Evolutionary conservation across 2,888 invertebrate genomes (phyloP).

Genomic region (Pterostichus niger): DNA sequence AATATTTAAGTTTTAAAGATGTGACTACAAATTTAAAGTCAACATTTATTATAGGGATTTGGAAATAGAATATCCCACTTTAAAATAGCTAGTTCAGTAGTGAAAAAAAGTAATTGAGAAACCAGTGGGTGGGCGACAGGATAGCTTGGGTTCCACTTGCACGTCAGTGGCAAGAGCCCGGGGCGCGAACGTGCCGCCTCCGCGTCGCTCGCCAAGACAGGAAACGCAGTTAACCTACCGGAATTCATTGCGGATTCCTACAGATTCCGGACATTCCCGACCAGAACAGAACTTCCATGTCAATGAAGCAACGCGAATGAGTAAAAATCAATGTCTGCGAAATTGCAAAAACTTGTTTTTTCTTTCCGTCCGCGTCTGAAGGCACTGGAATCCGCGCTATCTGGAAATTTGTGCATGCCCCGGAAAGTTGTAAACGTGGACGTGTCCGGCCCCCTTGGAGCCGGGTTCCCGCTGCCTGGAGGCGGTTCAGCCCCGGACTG

Average conservation of each 20-base stretch:
- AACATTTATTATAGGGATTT: too few species aligned
- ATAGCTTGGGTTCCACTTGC: background rate
- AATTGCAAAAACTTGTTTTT: slow-evolving; percentile 67
- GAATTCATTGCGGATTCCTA: slow-evolving; percentile 67
- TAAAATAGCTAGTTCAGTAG: background rate
- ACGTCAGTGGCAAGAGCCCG: background rate
- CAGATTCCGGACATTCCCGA: slow-evolving; percentile 66
- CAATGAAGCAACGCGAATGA: slow-evolving; percentile 67
- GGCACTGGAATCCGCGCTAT: slow-evolving; percentile 62
- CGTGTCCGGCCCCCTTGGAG: slow-evolving; percentile 47
- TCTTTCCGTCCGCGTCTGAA: slow-evolving; percentile 54
- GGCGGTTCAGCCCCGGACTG: background rate
- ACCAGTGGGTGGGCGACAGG: background rate
- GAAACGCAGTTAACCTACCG: slow-evolving; percentile 67
- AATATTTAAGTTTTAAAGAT: too few species aligned
- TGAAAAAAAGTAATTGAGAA: slow-evolving; percentile 8
- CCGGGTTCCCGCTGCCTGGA: background rate
- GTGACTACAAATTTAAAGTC: too few species aligned
- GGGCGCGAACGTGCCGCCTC: slow-evolving; percentile 26
- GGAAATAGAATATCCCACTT: background rate
- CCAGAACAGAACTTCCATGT: slow-evolving; percentile 66
- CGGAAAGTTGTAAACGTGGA: slow-evolving; percentile 63
- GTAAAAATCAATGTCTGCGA: slow-evolving; percentile 67
- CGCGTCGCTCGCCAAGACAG: slow-evolving; percentile 53
- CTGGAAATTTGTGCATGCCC: slow-evolving; percentile 65